Base-by-base conservation (phyloP, 2,888 invertebrate genomes). In the Drosophila monieri region DNA sequence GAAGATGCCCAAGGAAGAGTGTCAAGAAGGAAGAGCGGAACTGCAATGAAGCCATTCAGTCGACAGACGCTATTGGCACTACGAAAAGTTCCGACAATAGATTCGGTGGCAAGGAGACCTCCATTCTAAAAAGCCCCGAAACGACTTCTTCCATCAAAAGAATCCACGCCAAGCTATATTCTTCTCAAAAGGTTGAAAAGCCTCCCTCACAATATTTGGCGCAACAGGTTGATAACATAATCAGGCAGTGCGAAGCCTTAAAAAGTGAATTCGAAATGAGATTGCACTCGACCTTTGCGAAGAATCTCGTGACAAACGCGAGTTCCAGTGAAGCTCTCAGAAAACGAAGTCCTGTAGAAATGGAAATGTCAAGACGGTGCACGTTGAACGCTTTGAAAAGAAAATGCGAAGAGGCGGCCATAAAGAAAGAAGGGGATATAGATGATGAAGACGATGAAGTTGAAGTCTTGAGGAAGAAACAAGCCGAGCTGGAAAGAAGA, bases 141-240 rank as follows among this genome's bases (percentile, higher is more conserved):
- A 35, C 6, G n/a, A 6, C 35, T 35, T 35, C 35, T 6, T 1
- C 35, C 35, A 5, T 4, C n/a, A 14, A n/a, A 2, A 35, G 6
- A 2, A 35, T 6, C n/a, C 35, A 35, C 6, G 6, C 35, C n/a
- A 35, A 35, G n/a, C 14, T 6, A n/a, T 35, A 35, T 6, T 35
- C 35, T n/a, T 35, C 35, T 3, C 39, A 18, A 10, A 41, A 41
- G 9, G 10, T 41, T 0, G 15, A 35, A 6, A 41, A 15, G 8
- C 18, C 39, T 6, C 12, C 14, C 18, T 15, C 18, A 21, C 43
- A 41, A 10, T 2, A 21, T 9, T 5, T 47, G 15, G 10, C 58
- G 4, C 14, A 23, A 1, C 58, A 74, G 6, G 57, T 74, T n/a
- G 59, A 74, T 15, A 48, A 15, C n/a, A 57, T 74, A 14, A 61